A percentile compares a stretch with the other conserved stretches of the same genome.
Evolutionary conservation across 2,888 invertebrate species (phyloP).

Genomic region (Polylopha cassiicola): DNA sequence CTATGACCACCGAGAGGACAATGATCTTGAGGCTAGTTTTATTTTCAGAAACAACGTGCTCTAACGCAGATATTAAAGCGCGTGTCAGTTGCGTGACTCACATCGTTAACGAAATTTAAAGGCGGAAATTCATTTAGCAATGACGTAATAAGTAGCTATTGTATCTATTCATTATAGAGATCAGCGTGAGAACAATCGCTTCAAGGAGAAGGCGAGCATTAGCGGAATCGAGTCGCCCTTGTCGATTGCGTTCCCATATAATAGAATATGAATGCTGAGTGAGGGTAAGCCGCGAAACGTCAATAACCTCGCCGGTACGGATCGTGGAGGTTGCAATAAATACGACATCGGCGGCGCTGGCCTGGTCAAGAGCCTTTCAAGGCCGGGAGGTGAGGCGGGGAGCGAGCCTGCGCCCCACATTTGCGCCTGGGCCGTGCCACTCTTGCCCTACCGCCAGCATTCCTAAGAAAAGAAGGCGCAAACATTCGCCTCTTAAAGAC

Average conservation of each 20-base stretch:
- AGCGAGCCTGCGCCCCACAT: conserved; percentile 63
- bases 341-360: conserved; percentile 70
- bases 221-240: conserved; percentile 37
- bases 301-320: conserved; percentile 75
- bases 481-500: conserved; percentile 24
- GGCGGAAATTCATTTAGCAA: conserved; percentile 70
- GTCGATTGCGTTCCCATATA: conserved; percentile 54
- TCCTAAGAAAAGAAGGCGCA: conserved; percentile 47
- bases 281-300: conserved; percentile 56
- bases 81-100: conserved; percentile 70
- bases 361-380: conserved; percentile 78
- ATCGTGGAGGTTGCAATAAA: conserved; percentile 76
- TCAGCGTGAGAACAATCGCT: conserved; percentile 70
- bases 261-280: conserved; percentile 48
- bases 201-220: conserved; percentile 64
- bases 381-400: conserved; percentile 74
- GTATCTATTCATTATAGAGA: conserved; percentile 70
- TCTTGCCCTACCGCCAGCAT: conserved; percentile 60
- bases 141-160: conserved; percentile 71
- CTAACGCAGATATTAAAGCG: conserved; percentile 49
- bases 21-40: conserved; percentile 35
- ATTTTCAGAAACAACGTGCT: conserved; percentile 21
- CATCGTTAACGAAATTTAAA: conserved; percentile 66
- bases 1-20: conserved; percentile 37
- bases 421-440: conserved; percentile 53